Evolutionary conservation across 1,140 invertebrate species (phyloP), one percentile per base, ranked within the genome.

Genomic region (Armadillidium nasatum): DNA sequence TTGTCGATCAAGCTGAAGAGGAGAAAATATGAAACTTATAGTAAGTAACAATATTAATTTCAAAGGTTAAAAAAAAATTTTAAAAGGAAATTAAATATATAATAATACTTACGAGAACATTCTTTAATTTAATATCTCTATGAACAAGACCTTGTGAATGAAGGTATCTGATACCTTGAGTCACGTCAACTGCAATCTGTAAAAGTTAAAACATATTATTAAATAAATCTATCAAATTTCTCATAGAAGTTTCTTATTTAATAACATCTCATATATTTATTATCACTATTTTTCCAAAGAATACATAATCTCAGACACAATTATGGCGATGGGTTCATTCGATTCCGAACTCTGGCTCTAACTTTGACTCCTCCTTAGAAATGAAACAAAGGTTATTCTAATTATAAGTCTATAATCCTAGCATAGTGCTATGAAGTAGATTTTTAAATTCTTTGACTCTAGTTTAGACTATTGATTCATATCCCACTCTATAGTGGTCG

Each of bases 81-180:
- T 21, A 22, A 2, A 70, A 13, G 22, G 22, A 70, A 21, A n/a
- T 70, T 21, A 11, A 4, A 70, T 3, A 4, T 7, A 60, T 60
- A 60, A 60, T 19, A 69, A 69, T 73, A 84, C 85, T 84, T 86
- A 90, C 89, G 76, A 96, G 84, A 60, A 95, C 93, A 86, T 95
- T 95, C 85, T 95, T 95, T 75, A 95, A 85, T 85, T 96, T 96
- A 76, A 96, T 93, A 84, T 96, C 94, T 76, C 94, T 87, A 84
- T 95, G 94, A 10, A 95, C 91, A 2, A 96, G 87, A 0, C 94
- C 94, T 85, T 92, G 90, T 11, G 92, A 93, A 85, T 96, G 94
- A 15, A 96, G 88, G 85, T 93, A 95, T 44, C 94, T 88, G 82
- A 95, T 94, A 11, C 92, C 92, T 83, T 93, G 90, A 0, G 93